A percentile compares a stretch with the other conserved stretches of the same genome.
phyloP scores from a whole-genome alignment of 2,888 invertebrate genomes.

The Drosophila greeni region DNA sequence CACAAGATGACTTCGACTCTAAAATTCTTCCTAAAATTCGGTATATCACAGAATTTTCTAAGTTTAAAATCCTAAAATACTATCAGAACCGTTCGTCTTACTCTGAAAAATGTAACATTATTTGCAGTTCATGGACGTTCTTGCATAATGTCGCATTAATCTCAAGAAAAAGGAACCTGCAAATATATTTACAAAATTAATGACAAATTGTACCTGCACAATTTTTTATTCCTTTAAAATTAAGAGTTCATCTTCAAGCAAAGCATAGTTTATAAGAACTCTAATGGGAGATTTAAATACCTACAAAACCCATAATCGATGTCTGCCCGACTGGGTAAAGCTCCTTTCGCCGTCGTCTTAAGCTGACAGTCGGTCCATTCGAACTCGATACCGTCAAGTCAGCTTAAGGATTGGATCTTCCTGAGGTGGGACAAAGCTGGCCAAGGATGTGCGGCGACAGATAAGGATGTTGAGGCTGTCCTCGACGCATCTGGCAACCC shows the following conservation, averaged over 20 bases:
- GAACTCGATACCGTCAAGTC: conserved; percentile 11
- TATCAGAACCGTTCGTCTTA: too few species aligned
- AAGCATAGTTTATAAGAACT: background rate
- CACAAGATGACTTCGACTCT: too few species aligned
- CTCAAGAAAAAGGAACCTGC: too few species aligned
- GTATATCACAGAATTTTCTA: too few species aligned
- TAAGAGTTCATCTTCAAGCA: background rate
- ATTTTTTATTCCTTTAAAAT: too few species aligned
- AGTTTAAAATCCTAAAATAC: too few species aligned
- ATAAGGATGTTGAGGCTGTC: conserved; percentile 30
- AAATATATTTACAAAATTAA: too few species aligned
- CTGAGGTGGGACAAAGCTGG: conserved; percentile 21
- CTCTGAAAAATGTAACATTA: too few species aligned
- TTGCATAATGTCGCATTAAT: too few species aligned
- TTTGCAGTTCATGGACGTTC: too few species aligned
- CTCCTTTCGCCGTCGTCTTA: conserved; percentile 23
- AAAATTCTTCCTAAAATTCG: too few species aligned
- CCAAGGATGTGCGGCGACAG: conserved; percentile 31
- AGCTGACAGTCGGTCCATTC: conserved; percentile 52
- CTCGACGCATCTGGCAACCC: conserved; percentile 41
- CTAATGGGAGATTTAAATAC: background rate
- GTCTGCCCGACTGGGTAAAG: background rate
- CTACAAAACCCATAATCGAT: background rate
- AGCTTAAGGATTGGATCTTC: conserved; percentile 1
- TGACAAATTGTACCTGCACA: too few species aligned